A percentile compares a stretch with the other conserved stretches of the same genome.
Evolutionary conservation across 2,797 vertebrate species (phyloP).

Genomic region (Adelosebastes latens): DNA sequence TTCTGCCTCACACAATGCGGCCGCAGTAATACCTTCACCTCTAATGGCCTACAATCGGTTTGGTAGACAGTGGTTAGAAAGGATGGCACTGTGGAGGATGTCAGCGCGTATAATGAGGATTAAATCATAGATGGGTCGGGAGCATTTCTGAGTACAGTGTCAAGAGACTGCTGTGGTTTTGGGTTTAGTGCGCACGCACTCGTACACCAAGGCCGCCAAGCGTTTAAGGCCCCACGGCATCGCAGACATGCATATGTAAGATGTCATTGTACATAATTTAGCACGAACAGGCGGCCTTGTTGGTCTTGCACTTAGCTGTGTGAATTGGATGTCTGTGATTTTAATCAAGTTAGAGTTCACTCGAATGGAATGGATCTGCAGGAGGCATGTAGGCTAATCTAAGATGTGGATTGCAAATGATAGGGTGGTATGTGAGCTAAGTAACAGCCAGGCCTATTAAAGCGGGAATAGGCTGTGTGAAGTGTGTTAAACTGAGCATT

Average conservation of each 20-base stretch:
- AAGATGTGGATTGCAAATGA: constrained; percentile 10
- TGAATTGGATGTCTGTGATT: constrained; percentile 28
- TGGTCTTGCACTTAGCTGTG: constrained; percentile 15
- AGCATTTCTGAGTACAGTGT: constrained; percentile 25
- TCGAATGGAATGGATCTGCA: constrained; percentile 21
- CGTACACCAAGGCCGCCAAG: constrained; percentile 13
- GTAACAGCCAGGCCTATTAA: neutral
- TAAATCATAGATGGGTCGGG: constrained; percentile 60
- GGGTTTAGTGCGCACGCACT: constrained; percentile 21
- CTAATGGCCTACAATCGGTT: constrained; percentile 62
- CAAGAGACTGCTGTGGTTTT: constrained; percentile 32
- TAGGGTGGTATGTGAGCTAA: neutral
- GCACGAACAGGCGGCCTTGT: constrained; percentile 24
- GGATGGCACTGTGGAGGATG: constrained; percentile 46
- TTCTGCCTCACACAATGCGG: constrained; percentile 55
- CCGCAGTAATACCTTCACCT: constrained; percentile 48
- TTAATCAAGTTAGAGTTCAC: constrained; percentile 31
- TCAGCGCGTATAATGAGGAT: constrained; percentile 68
- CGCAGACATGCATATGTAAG: constrained; percentile 34
- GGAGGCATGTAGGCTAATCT: constrained; percentile 22
- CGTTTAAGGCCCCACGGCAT: constrained; percentile 29
- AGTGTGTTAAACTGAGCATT: neutral
- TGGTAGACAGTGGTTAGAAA: constrained; percentile 48
- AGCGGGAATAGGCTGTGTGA: neutral
- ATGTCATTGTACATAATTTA: constrained; percentile 67